phyloP scores from a whole-genome alignment of 1,140 invertebrate species.

The Solen grandis region DNA sequence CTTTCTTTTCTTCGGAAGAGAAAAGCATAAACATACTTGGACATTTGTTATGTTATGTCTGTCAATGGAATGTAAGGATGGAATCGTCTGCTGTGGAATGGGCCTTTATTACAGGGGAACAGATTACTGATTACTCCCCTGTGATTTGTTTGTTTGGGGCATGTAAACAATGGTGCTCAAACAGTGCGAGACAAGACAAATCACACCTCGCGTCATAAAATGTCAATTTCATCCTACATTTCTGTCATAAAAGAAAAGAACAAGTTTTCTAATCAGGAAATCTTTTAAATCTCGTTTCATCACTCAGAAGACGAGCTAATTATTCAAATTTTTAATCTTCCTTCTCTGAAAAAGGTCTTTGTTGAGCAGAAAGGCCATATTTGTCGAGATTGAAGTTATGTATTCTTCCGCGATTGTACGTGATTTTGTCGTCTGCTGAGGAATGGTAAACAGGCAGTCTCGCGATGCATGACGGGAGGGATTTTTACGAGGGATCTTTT shows the following conservation, averaged over 20 bases:
- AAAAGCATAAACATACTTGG: slow-evolving; percentile 30
- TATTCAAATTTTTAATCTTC: slow-evolving; percentile 50
- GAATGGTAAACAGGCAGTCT: slow-evolving; percentile 7
- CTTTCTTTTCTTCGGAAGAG: slow-evolving; percentile 22
- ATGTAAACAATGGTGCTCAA: slow-evolving; percentile 51
- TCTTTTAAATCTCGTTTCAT: slow-evolving; percentile 38
- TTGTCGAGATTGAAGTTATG: slow-evolving; percentile 34
- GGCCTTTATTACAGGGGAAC: slow-evolving; percentile 43
- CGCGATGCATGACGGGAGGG: not conserved
- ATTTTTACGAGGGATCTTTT: slow-evolving; percentile 41
- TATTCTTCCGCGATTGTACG: slow-evolving; percentile 44
- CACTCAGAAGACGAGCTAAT: slow-evolving; percentile 39
- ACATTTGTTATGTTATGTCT: slow-evolving; percentile 38
- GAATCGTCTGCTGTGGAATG: slow-evolving; percentile 34
- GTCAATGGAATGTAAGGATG: slow-evolving; percentile 45
- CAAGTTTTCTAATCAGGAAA: slow-evolving; percentile 51
- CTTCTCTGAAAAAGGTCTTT: slow-evolving; percentile 35
- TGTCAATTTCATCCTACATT: slow-evolving; percentile 46
- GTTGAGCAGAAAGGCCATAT: slow-evolving; percentile 34
- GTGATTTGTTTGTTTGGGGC: slow-evolving; percentile 53
- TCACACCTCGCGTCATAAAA: slow-evolving; percentile 43
- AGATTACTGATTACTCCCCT: slow-evolving; percentile 53
- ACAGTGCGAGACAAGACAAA: slow-evolving; percentile 30
- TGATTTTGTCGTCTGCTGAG: not conserved
- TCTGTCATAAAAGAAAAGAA: slow-evolving; percentile 47